phyloP scores from a whole-genome alignment of 2,888 invertebrate species.

The Drosophila anomelani region DNA sequence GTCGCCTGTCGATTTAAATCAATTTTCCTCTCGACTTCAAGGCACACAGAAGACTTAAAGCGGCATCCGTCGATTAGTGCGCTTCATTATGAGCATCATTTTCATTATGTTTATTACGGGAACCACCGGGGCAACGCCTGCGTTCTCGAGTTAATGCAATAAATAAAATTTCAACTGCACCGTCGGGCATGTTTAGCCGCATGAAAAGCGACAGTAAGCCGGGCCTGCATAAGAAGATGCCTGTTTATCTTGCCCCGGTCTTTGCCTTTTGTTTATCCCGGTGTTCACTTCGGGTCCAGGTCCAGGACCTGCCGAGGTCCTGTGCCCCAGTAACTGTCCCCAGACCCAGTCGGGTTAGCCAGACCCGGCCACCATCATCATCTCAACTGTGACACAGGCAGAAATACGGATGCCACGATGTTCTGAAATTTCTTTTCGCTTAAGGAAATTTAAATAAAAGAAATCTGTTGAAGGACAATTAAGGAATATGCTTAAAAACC shows the following conservation, averaged over 20 bases:
- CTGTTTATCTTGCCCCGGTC: slow-evolving; percentile 71
- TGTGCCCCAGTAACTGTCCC: slow-evolving; percentile 8
- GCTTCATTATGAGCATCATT: slow-evolving; percentile 77
- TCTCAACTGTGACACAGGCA: slow-evolving; percentile 7
- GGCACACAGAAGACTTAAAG: slow-evolving; percentile 21
- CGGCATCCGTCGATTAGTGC: slow-evolving; percentile 69
- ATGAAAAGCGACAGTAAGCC: slow-evolving; percentile 79
- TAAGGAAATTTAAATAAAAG: not conserved
- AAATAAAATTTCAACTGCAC: slow-evolving; percentile 81
- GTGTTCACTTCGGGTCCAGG: slow-evolving; percentile 25
- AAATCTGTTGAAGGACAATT: too few species aligned
- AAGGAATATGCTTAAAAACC: too few species aligned
- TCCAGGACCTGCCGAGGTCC: slow-evolving; percentile 14
- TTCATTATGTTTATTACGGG: slow-evolving; percentile 75
- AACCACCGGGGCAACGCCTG: slow-evolving; percentile 13
- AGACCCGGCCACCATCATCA: not conserved
- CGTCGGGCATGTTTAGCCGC: slow-evolving; percentile 78
- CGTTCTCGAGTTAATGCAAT: slow-evolving; percentile 76
- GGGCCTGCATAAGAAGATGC: slow-evolving; percentile 73
- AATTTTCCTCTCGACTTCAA: slow-evolving; percentile 11
- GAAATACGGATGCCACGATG: not conserved
- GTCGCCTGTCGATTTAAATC: slow-evolving; percentile 26
- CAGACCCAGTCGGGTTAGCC: slow-evolving; percentile 1
- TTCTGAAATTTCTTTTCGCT: not conserved
- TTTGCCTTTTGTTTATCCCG: slow-evolving; percentile 67